These are phyloP conservation scores for Proisotoma minuta DNA, from an alignment of 2,888 invertebrate species.

Conservation along the genomic window DNA sequence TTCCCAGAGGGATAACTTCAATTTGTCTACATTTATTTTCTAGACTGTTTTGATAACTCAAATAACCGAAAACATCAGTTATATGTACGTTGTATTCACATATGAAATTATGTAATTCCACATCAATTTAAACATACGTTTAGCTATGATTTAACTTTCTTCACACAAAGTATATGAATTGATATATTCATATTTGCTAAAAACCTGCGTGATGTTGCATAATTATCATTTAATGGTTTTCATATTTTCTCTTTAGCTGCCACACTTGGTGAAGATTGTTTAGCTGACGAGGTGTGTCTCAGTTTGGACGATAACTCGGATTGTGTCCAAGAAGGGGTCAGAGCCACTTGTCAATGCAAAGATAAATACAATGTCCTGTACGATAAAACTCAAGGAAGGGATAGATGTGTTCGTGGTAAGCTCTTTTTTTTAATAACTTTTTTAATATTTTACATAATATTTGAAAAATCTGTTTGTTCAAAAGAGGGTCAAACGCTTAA, in stretches of 20 bases:
- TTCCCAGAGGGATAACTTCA: too few relatives aligned
- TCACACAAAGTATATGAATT: not conserved
- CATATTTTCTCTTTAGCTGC: constrained; percentile 27
- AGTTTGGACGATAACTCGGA: constrained; percentile 35
- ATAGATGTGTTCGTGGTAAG: constrained; percentile 43
- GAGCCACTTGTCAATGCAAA: constrained; percentile 36
- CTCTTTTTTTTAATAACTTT: not conserved
- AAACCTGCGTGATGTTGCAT: not conserved
- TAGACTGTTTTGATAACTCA: too few relatives aligned
- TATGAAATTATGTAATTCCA: too few relatives aligned
- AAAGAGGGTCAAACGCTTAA: constrained; percentile 42
- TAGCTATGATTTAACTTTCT: too few relatives aligned
- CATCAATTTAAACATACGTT: not conserved
- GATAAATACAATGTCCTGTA: constrained; percentile 31
- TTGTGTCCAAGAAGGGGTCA: constrained; percentile 33
- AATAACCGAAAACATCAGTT: too few relatives aligned
- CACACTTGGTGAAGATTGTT: constrained; percentile 41
- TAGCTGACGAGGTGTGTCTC: constrained; percentile 42
- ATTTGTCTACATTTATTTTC: too few relatives aligned
- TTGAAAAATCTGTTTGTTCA: constrained; percentile 9
- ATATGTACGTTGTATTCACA: too few relatives aligned
- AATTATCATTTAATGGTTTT: not conserved
- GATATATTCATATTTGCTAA: not conserved
- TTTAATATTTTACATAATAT: constrained; percentile 8
- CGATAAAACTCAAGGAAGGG: constrained; percentile 33